These are phyloP conservation scores for Corticium candelabrum DNA, from an alignment of 37 sponge, comb jelly and placozoan genomes.

Conservation along the genomic window DNA sequence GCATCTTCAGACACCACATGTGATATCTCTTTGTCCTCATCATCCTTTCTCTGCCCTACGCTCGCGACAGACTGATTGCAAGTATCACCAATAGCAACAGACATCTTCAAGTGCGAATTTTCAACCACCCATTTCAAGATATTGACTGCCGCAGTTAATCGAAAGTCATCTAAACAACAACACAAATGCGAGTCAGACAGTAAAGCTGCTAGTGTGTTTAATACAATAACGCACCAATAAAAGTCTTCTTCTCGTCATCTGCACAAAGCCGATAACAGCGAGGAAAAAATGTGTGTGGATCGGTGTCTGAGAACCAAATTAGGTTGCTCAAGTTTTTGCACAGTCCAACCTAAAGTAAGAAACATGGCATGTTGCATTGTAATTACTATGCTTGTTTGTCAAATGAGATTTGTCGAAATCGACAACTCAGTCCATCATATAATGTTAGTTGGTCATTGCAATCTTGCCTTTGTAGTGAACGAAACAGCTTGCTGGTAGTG, in stretches of 20 bases:
- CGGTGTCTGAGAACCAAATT: slow-evolving; percentile 59
- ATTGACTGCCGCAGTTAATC: slow-evolving; percentile 54
- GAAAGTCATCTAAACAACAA: slow-evolving; percentile 48
- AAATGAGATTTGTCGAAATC: too few species aligned
- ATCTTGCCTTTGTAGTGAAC: slow-evolving; percentile 75
- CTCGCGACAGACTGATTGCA: too few species aligned
- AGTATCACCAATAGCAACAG: background rate
- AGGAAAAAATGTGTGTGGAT: slow-evolving; percentile 79
- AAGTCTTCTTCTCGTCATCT: slow-evolving; percentile 66
- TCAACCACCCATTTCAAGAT: slow-evolving; percentile 43
- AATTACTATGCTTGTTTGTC: background rate
- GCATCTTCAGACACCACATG: slow-evolving; percentile 23
- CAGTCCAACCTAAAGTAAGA: slow-evolving; percentile 55
- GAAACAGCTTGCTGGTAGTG: slow-evolving; percentile 64
- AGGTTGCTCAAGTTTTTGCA: slow-evolving; percentile 59
- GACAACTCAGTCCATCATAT: too few species aligned
- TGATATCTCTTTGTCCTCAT: too few species aligned
- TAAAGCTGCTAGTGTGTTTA: background rate
- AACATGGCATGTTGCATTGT: too few species aligned
- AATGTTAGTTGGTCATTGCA: background rate
- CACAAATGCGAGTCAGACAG: background rate
- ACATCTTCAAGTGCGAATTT: background rate
- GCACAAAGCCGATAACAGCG: slow-evolving; percentile 74
- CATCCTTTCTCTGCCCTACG: too few species aligned
- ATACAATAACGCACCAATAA: slow-evolving; percentile 43